Conservation (phyloP, 2,113 vertebrate species). For the Zapus hudsonius region DNA sequence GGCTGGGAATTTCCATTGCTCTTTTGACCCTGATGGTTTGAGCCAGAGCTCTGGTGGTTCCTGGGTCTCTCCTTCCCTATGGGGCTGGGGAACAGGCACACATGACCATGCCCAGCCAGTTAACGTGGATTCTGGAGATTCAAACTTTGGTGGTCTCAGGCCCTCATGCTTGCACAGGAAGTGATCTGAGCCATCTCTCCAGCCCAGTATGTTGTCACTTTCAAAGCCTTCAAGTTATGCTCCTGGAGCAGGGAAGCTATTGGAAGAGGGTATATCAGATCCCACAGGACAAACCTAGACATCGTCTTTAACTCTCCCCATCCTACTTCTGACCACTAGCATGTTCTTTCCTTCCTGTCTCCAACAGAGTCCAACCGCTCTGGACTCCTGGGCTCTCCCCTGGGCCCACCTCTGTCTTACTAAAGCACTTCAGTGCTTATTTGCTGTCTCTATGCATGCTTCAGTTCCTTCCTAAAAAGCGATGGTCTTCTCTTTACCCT, state of each 20-base stretch:
- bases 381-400: not conserved
- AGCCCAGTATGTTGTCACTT: slow-evolving; percentile 17
- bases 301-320: not conserved
- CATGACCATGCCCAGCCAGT: too few species aligned
- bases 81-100: too few species aligned
- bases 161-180: too few species aligned
- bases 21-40: too few species aligned
- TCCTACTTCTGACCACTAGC: not conserved
- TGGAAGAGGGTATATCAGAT: not conserved
- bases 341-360: not conserved
- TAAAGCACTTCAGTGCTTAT: not conserved
- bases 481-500: not conserved
- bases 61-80: too few species aligned
- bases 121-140: too few species aligned
- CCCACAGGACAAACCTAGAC: not conserved
- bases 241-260: not conserved
- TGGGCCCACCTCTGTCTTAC: not conserved
- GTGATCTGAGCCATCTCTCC: too few species aligned
- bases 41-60: too few species aligned
- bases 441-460: not conserved
- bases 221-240: not conserved
- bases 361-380: not conserved
- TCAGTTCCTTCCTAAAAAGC: not conserved
- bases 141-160: too few species aligned
- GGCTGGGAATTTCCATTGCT: too few species aligned